Base-by-base conservation (phyloP, 2,888 invertebrate species). In the Cenopis cana region DNA sequence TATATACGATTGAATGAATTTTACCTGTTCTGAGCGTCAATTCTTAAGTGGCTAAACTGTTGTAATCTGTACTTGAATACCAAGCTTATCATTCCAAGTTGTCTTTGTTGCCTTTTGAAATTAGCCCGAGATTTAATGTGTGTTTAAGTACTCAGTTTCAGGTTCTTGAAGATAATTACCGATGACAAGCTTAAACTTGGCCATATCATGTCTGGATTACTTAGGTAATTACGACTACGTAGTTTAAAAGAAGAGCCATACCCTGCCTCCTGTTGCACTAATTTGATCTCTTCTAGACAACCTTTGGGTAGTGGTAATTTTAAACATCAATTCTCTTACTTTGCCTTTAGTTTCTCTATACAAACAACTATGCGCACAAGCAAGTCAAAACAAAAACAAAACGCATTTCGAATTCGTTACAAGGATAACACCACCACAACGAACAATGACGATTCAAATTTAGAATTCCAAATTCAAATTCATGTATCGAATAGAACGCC, bases 391-490 rank as follows among this genome's bases (percentile, higher is more conserved):
- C 55, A 38, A 64, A 38, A 64, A 52, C 38, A 38, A 50, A 62
- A 52, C 52, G 18, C 38, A 38, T 66, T 46, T 55, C 33, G 52
- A 65, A 59, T 54, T 54, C 52, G 65, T 59, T 54, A 65, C 69
- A 69, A 69, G 57, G 57, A 69, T 54, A 69, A 71, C 69, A 61
- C 62, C 41, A 59, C 68, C 71, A 52, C 67, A 74, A 74, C 74
- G 68, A 68, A 71, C 71, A 74, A 74, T 74, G 72, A 74, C 70
- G 71, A 74, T 74, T 74, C 71, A 67, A 74, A 86, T 80, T 81
- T 75, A 80, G 81, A 81, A 81, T 81, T 77, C 80, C 77, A 77
- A 79, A 66, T 56, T 66, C 56, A 24, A 66, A 66, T 66, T 38
- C 54, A 24, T 61, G 50, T 52, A 38, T 54, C 64, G 64, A 64